Conservation (phyloP, 2,797 vertebrate species). For the Sebastes diaconus region DNA sequence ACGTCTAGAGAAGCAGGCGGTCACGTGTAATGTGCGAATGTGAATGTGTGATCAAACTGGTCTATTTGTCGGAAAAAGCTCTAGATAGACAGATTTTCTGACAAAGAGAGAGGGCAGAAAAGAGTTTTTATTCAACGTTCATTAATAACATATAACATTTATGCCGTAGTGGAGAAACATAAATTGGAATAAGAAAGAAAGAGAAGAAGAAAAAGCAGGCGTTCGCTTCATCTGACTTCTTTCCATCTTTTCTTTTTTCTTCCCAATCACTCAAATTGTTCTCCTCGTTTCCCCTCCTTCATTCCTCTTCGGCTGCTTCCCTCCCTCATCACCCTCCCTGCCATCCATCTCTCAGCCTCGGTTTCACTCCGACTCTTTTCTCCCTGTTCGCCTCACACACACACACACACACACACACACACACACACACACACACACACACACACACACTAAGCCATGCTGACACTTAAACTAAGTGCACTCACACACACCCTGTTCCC, state of each 20-base stretch:
- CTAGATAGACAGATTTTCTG: slow-evolving; percentile 19
- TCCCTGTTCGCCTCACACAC: slow-evolving; percentile 27
- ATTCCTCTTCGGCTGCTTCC: slow-evolving; percentile 27
- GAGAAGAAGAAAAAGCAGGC: background rate
- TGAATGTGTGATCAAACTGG: slow-evolving; percentile 34
- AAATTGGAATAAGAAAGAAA: slow-evolving; percentile 31
- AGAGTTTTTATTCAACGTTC: slow-evolving; percentile 42
- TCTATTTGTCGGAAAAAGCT: slow-evolving; percentile 48
- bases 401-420: background rate
- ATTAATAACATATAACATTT: slow-evolving; percentile 55
- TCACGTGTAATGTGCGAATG: slow-evolving; percentile 11
- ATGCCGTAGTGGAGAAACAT: slow-evolving; percentile 27
- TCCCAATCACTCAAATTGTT: slow-evolving; percentile 14
- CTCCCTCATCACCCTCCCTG: slow-evolving; percentile 31
- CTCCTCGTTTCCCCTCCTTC: slow-evolving; percentile 11
- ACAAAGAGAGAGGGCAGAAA: slow-evolving; percentile 15
- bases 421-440: slow-evolving; percentile 46
- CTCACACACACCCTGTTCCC: slow-evolving; percentile 73
- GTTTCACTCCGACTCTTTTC: slow-evolving; percentile 48
- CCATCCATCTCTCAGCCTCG: slow-evolving; percentile 60
- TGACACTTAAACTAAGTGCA: slow-evolving; percentile 78
- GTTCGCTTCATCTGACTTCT: slow-evolving; percentile 5
- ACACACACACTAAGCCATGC: slow-evolving; percentile 58
- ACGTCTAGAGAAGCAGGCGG: background rate
- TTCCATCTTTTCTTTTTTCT: slow-evolving; percentile 47